Conservation (phyloP, 2,113 vertebrate species). For the Ochotona curzoniae region DNA sequence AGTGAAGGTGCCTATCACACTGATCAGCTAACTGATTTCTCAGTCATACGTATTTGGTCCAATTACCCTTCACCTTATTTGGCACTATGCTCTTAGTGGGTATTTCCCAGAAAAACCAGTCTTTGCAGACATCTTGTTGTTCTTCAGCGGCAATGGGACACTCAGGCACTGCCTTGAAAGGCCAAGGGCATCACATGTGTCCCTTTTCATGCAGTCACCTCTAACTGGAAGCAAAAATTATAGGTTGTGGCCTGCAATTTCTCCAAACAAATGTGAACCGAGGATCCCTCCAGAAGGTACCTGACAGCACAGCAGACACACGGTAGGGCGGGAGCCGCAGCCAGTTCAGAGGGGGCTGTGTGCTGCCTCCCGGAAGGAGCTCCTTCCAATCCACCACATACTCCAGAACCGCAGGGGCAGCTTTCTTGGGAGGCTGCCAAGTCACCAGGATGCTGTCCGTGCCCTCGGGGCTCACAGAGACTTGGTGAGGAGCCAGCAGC, state of each 20-base stretch:
- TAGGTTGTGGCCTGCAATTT: background rate
- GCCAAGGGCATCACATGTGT: background rate
- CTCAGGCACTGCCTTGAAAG: background rate
- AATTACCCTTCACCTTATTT: background rate
- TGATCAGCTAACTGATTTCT: background rate
- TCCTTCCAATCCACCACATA: conserved; percentile 86
- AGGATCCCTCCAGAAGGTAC: conserved; percentile 61
- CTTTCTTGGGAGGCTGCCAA: conserved; percentile 66
- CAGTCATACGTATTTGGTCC: background rate
- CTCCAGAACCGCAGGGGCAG: fast-evolving
- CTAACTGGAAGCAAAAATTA: background rate
- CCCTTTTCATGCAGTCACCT: background rate
- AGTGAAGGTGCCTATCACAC: background rate
- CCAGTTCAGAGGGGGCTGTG: conserved; percentile 66
- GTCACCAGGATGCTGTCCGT: conserved; percentile 73
- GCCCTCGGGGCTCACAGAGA: conserved; percentile 62
- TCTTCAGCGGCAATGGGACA: background rate
- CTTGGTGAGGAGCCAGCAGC: conserved; percentile 72
- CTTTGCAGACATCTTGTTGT: background rate
- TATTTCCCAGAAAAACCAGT: background rate
- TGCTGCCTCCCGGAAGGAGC: fast-evolving
- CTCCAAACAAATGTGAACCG: background rate
- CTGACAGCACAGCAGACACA: conserved; percentile 74
- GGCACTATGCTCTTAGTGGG: background rate
- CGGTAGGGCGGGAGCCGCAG: conserved; percentile 58